Percentiles rank a stretch among this genome's conserved stretches.
phyloP scores from a whole-genome alignment of 2,113 vertebrate species.

The Strix aluco region DNA sequence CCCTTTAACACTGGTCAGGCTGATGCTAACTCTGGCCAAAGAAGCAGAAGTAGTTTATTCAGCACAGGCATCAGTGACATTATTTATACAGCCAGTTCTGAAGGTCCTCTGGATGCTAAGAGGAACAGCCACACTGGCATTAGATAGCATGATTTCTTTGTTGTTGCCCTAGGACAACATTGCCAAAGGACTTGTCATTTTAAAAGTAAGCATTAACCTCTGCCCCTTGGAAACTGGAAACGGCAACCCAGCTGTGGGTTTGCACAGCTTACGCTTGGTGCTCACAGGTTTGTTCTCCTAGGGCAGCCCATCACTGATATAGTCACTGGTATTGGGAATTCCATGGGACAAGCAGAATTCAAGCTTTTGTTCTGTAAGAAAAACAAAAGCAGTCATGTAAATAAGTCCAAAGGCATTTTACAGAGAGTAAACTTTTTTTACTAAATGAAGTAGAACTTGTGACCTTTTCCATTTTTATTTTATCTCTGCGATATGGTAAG shows the following conservation, averaged over 20 bases:
- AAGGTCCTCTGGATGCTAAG: neutral
- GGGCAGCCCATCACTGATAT: neutral
- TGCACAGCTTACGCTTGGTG: rapidly evolving
- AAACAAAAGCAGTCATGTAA: neutral
- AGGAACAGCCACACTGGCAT: neutral
- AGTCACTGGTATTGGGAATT: neutral
- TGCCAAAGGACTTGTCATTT: neutral
- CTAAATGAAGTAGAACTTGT: neutral
- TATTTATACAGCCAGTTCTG: neutral
- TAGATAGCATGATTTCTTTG: neutral
- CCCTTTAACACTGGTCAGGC: neutral
- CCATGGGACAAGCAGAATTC: neutral
- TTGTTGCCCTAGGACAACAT: neutral
- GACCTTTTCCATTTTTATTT: neutral
- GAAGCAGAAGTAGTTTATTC: neutral
- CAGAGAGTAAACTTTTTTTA: neutral
- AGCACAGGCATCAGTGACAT: neutral
- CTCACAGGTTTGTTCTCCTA: neutral
- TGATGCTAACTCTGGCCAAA: neutral
- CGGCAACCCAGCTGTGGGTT: neutral
- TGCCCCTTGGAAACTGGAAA: neutral
- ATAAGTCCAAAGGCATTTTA: neutral
- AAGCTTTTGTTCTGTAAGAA: neutral
- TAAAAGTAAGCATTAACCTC: neutral
- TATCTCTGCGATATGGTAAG: neutral